Conservation (phyloP, 2,113 vertebrate species). For the Empidonax traillii region DNA sequence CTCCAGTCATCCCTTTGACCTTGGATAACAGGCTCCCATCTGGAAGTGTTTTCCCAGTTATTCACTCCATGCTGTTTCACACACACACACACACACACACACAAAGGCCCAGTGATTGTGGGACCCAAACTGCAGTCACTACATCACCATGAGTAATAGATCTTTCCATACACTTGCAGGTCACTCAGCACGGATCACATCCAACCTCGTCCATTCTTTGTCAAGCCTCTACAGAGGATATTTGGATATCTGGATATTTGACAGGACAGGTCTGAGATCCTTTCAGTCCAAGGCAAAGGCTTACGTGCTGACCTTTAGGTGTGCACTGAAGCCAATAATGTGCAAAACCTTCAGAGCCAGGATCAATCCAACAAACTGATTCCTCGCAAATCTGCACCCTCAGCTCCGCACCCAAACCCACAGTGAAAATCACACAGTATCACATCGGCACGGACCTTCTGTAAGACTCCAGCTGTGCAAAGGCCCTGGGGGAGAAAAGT, state of each 20-base stretch:
- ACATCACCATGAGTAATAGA: fast-evolving
- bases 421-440: neutral
- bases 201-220: neutral
- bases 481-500: neutral
- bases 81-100: neutral
- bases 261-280: neutral
- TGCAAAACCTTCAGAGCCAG: neutral
- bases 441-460: fast-evolving
- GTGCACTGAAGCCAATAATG: neutral
- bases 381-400: neutral
- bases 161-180: neutral
- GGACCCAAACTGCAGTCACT: neutral
- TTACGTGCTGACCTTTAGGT: fast-evolving
- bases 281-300: neutral
- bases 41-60: neutral
- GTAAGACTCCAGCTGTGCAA: neutral
- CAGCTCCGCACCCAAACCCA: neutral
- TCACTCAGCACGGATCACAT: fast-evolving
- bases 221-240: neutral
- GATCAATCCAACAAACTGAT: neutral
- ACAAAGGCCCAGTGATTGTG: neutral
- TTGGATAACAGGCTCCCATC: neutral
- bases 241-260: neutral
- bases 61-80: neutral
- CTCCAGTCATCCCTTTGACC: neutral